Percentiles rank a stretch among this genome's conserved stretches.
Conservation (phyloP, 2,797 vertebrate genomes). For the Sebastes kiyomatsui region DNA sequence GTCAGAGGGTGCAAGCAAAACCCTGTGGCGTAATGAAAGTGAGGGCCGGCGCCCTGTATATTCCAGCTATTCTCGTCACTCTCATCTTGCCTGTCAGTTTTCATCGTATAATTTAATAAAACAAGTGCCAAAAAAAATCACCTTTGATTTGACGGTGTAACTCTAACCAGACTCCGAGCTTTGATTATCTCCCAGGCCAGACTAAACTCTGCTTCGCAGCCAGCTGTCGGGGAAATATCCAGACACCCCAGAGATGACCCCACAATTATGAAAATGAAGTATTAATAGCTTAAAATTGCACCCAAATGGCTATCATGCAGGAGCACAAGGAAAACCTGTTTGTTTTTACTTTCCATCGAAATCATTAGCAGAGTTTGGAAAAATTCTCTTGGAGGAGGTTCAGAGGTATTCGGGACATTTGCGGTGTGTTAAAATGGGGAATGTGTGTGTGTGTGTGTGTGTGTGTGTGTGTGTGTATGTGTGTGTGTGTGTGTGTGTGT, state of each 20-base stretch:
- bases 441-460: constrained; percentile 39
- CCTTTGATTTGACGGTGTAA: constrained; percentile 66
- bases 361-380: constrained; percentile 79
- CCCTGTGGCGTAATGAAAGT: too few species aligned
- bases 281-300: constrained; percentile 86
- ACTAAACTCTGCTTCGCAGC: constrained; percentile 68
- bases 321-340: constrained; percentile 66
- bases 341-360: constrained; percentile 78
- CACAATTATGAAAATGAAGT: constrained; percentile 83
- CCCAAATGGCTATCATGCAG: constrained; percentile 79
- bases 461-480: constrained; percentile 40
- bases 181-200: constrained; percentile 67
- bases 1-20: too few species aligned
- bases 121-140: constrained; percentile 60
- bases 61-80: constrained; percentile 30
- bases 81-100: constrained; percentile 45
- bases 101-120: constrained; percentile 44
- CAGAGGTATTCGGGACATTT: constrained; percentile 72
- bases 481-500: constrained; percentile 37
- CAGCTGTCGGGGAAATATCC: constrained; percentile 80
- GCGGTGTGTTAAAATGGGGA: constrained; percentile 45
- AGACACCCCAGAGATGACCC: constrained; percentile 82
- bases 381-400: constrained; percentile 77
- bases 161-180: constrained; percentile 68
- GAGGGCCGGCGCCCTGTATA: neutral